Conservation (phyloP, 2,797 vertebrate species). For the Moxostoma hubbsi region DNA sequence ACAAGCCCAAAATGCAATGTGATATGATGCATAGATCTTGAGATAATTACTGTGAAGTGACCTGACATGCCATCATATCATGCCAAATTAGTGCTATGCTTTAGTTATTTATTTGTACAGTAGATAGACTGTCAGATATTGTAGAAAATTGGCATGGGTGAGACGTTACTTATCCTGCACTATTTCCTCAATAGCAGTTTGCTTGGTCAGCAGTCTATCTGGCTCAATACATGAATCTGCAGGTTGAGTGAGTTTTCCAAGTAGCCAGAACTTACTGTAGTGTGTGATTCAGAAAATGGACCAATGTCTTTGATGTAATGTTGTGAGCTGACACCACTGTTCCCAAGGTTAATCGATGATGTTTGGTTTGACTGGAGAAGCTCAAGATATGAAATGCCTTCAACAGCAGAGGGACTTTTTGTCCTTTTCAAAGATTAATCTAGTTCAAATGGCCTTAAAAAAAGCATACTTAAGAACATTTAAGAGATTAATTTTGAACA, state of each 20-base stretch:
- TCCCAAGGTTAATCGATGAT: slow-evolving; percentile 40
- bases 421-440: background rate
- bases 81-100: background rate
- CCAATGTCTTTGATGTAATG: slow-evolving; percentile 58
- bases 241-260: slow-evolving; percentile 51
- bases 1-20: too few relatives aligned
- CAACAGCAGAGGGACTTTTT: background rate
- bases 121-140: background rate
- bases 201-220: slow-evolving; percentile 39
- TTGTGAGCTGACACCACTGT: slow-evolving; percentile 45
- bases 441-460: background rate
- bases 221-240: slow-evolving; percentile 26
- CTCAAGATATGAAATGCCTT: slow-evolving; percentile 31
- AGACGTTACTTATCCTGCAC: slow-evolving; percentile 33
- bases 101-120: background rate
- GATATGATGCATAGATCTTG: too few relatives aligned
- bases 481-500: too few relatives aligned
- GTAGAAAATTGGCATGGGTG: background rate
- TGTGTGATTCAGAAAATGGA: slow-evolving; percentile 34
- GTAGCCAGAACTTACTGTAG: slow-evolving; percentile 44
- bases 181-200: slow-evolving; percentile 2
- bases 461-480: too few relatives aligned
- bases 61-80: background rate
- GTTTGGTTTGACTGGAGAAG: slow-evolving; percentile 35
- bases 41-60: too few relatives aligned